Percentiles rank a stretch among this genome's conserved stretches.
These are phyloP conservation scores for Sturnus vulgaris DNA, from an alignment of 2,113 vertebrate genomes.

Conservation along the genomic window DNA sequence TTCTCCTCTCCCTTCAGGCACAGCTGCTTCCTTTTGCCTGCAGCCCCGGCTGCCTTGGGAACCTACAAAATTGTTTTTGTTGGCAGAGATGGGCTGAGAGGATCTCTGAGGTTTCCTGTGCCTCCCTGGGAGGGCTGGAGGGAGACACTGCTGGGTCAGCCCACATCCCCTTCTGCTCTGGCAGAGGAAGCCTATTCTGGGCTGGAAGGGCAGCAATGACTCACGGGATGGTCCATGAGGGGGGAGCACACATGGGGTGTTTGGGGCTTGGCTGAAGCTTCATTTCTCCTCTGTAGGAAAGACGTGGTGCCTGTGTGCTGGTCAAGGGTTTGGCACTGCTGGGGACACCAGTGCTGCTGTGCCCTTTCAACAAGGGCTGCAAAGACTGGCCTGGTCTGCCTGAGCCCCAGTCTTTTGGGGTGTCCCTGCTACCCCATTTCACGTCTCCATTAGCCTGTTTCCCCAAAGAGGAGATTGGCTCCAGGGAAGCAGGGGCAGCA, in stretches of 20 bases:
- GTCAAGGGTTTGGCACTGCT: neutral
- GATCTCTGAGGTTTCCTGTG: neutral
- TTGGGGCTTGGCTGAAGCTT: neutral
- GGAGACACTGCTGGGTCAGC: rapidly evolving
- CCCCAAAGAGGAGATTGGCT: neutral
- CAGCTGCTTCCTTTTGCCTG: neutral
- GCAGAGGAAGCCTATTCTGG: neutral
- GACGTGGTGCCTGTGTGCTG: neutral
- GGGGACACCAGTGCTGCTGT: neutral
- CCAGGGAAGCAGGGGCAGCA: neutral
- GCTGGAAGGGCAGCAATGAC: neutral
- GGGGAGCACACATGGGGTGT: neutral
- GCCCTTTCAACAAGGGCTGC: neutral
- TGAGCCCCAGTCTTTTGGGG: rapidly evolving
- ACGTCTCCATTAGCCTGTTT: no score
- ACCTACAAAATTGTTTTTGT: neutral
- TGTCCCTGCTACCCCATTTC: neutral
- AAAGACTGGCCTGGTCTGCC: neutral
- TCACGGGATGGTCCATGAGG: rapidly evolving
- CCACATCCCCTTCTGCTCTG: neutral
- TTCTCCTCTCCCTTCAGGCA: neutral
- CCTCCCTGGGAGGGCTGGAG: neutral
- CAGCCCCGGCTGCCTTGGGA: neutral
- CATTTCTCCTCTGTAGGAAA: neutral
- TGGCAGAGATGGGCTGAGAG: neutral